Conservation (phyloP, 2,797 vertebrate genomes). For the Emys orbicularis region DNA sequence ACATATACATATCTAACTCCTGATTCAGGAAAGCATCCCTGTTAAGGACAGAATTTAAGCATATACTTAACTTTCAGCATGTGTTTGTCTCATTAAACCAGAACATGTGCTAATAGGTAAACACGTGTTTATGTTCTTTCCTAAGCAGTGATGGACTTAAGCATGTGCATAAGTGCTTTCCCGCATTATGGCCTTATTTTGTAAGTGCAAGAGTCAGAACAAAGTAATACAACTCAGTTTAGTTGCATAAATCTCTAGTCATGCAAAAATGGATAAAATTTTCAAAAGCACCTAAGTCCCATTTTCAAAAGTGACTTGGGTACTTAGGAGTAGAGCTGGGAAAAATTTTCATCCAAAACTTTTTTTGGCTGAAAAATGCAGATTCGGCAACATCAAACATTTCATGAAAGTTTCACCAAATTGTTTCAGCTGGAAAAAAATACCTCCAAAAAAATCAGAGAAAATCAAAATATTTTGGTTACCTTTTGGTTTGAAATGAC, state of each 20-base stretch:
- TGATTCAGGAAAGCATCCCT: not conserved
- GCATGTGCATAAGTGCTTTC: not conserved
- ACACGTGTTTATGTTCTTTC: accelerated
- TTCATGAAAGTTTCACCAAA: not conserved
- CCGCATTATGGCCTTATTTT: not conserved
- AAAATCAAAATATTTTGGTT: not conserved
- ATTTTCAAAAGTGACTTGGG: not conserved
- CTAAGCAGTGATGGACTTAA: not conserved
- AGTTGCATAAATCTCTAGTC: not conserved
- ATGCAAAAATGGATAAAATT: not conserved
- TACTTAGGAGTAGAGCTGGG: not conserved
- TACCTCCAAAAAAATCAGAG: not conserved
- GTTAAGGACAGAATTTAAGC: not conserved
- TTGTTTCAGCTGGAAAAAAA: not conserved
- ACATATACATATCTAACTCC: not conserved
- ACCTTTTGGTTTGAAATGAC: no score
- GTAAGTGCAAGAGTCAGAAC: not conserved
- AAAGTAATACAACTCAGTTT: not conserved
- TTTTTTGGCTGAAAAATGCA: not conserved
- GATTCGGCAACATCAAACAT: not conserved
- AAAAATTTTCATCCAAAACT: not conserved
- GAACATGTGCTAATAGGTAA: not conserved
- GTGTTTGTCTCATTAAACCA: not conserved
- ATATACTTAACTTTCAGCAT: not conserved
- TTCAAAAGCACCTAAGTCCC: not conserved